Evolutionary conservation across 2,113 vertebrate species (phyloP), one percentile per base, ranked within the genome.

Genomic region (Nestor notabilis): DNA sequence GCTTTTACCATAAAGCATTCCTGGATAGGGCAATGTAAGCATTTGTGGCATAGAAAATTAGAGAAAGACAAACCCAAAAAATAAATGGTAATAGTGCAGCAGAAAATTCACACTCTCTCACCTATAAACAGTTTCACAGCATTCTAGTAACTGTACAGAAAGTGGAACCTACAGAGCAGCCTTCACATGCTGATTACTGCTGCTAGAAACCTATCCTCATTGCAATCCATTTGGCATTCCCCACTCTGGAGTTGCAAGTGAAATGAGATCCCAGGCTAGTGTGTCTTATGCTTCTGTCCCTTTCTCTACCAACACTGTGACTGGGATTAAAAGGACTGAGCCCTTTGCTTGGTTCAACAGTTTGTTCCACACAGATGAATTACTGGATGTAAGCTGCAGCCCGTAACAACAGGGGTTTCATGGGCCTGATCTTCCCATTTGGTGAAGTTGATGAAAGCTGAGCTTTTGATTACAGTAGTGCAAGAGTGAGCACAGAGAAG

Each of bases 1-100:
- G 39, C 33, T 88, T 94, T 93, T 79, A 90, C 33, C 43, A 47
- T 86, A 84, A 95, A 95, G 23, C n/a, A 66, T 71, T 89, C 81
- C 69, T 87, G 80, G 55, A 81, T 72, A 56, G n/a, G 53, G n/a
- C 23, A 65, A 69, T 80, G 35, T 33, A 71, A 87, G 46, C 31
- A 14, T 11, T 61, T 80, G 65, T 80, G 55, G 76, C 52, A 64
- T 2, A 70, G 83, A 93, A 87, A 80, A 78, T 78, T 70, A 89
- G 76, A 77, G 28, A 66, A 49, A 89, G 53, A 33, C 41, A 47
- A 29, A 74, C 72, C 35, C 41, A 87, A 83, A 83, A 69, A 81
- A 76, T 24, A 72, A 93, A 94, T n/a, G 44, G 58, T 20, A 90
- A 61, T 46, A 43, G n/a, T 43, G 27, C 4, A 63, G 37, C 72